Evolutionary conservation across 2,888 invertebrate genomes (phyloP), one percentile per base, ranked within the genome.

Genomic region (Heliconius charithonia): DNA sequence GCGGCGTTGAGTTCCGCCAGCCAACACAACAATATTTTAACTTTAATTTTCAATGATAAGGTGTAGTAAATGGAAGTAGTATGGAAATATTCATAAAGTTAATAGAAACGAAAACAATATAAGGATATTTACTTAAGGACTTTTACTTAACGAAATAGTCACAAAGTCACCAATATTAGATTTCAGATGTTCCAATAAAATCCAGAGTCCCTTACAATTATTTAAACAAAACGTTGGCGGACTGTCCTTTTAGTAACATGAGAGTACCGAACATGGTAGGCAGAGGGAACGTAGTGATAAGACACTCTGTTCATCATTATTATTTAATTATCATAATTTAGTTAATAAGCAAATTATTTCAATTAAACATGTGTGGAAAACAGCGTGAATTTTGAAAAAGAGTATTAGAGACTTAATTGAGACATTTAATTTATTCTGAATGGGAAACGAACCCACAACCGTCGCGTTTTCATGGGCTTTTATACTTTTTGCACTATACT

Each of bases 171-270:
- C 66, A 80, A 70, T 76, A 75, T 81, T 80, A 77, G 77, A 79
- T 81, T 81, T 79, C 79, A 80, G 45, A 77, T 67, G 59, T 72
- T 37, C 79, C 77, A 79, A 79, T 79, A 77, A 81, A 63, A 79
- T 75, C 75, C 70, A 77, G 71, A 65, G 79, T 80, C 81, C 76
- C 74, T 78, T 79, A 78, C 77, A 77, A 81, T 81, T 80, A 82
- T 79, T 82, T 81, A 78, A 80, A 82, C 79, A 81, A 76, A 82
- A 79, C 72, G 75, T 67, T 81, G 79, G 79, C 81, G 72, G 76
- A 62, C 62, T 78, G 82, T 79, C 82, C 78, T 77, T 81, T 79
- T 32, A 75, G 75, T 67, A 32, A 41, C 79, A 79, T 79, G 6
- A 63, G 16, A 16, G 63, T 76, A 73, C 69, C 56, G 63, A 6